phyloP scores from a whole-genome alignment of 1,140 invertebrate species.

The Apolygus lucorum region DNA sequence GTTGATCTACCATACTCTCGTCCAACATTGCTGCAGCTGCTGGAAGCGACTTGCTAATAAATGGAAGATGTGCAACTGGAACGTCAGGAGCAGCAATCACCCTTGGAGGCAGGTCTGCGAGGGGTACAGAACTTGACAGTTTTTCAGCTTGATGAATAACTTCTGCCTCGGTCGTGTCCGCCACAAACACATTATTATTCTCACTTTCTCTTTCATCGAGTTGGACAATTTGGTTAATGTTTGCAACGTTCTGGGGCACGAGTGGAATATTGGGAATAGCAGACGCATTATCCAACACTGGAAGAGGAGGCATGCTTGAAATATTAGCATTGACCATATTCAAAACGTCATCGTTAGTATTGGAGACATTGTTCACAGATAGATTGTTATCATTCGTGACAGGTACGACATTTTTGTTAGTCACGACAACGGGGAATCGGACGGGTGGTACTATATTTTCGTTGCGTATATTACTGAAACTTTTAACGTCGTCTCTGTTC shows the following conservation, averaged over 20 bases:
- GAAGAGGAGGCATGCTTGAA: background rate
- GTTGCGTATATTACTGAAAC: constrained; percentile 8
- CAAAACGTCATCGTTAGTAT: background rate
- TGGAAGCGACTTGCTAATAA: background rate
- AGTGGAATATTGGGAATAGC: background rate
- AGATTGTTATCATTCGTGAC: background rate
- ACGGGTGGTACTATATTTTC: background rate
- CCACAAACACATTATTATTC: background rate
- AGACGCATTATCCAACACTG: background rate
- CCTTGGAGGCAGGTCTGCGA: background rate
- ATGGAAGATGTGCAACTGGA: background rate
- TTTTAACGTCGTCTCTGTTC: background rate
- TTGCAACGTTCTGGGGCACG: background rate
- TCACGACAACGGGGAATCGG: background rate
- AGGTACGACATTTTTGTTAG: background rate
- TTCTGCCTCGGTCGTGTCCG: background rate
- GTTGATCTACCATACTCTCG: background rate
- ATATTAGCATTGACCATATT: background rate
- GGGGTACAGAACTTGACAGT: background rate
- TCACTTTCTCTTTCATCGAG: background rate
- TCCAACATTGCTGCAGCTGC: constrained; percentile 2
- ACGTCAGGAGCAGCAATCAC: background rate
- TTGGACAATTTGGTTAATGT: background rate
- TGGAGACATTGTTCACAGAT: background rate
- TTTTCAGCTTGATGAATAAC: background rate